phyloP scores from a whole-genome alignment of 2,113 vertebrate species.

The Ammodytes marinus region DNA sequence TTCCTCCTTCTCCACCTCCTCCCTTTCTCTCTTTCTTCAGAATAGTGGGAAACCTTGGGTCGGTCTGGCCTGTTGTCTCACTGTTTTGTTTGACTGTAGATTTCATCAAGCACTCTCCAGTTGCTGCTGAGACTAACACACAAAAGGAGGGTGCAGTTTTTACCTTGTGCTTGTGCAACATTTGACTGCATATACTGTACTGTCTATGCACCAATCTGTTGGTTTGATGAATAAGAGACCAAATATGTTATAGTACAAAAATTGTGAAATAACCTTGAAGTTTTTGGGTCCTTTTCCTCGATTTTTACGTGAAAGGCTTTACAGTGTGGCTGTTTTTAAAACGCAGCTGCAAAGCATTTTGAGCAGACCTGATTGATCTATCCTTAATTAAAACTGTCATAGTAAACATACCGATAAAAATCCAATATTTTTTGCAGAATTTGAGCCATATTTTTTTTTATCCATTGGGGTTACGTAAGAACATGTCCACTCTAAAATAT shows the following conservation, averaged over 20 bases:
- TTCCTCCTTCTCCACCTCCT: constrained; percentile 30
- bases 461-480: neutral
- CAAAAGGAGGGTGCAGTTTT: constrained; percentile 42
- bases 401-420: constrained; percentile 10
- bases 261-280: constrained; percentile 47
- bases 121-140: constrained; percentile 48
- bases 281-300: constrained; percentile 21
- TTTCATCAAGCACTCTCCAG: constrained; percentile 54
- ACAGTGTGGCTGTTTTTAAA: constrained; percentile 21
- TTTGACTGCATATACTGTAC: neutral
- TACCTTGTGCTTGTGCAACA: constrained; percentile 1
- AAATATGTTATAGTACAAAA: constrained; percentile 31
- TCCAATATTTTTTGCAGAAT: constrained; percentile 4
- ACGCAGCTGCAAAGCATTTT: constrained; percentile 22
- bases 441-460: constrained; percentile 20
- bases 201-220: neutral
- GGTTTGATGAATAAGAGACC: constrained; percentile 28
- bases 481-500: constrained; percentile 1
- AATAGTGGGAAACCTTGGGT: constrained; percentile 63
- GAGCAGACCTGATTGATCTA: constrained; percentile 34
- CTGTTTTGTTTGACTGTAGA: constrained; percentile 53
- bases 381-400: constrained; percentile 53
- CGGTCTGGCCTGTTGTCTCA: constrained; percentile 23
- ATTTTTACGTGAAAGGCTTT: constrained; percentile 41
- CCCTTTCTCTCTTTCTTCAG: constrained; percentile 26